Evolutionary conservation across 2,113 vertebrate species (phyloP).

Genomic region (Donacobius atricapilla): DNA sequence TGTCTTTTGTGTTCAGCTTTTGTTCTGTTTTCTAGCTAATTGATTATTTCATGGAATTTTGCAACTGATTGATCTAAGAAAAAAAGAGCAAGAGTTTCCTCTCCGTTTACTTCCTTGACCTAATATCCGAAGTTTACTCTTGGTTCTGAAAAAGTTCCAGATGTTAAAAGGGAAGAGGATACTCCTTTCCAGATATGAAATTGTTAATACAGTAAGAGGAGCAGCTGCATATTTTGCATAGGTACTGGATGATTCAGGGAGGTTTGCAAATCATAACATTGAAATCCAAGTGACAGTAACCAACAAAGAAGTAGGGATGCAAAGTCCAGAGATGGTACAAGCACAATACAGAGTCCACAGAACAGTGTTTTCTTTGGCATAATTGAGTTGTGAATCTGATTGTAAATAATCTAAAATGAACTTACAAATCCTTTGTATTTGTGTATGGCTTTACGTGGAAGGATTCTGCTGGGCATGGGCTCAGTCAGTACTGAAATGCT

Average conservation of each 20-base stretch:
- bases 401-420: background rate
- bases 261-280: background rate
- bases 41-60: slow-evolving; percentile 82
- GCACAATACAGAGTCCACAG: background rate
- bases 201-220: slow-evolving; percentile 15
- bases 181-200: slow-evolving; percentile 67
- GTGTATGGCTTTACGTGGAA: background rate
- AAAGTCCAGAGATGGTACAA: background rate
- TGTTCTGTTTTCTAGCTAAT: slow-evolving; percentile 70
- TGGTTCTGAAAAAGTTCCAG: slow-evolving; percentile 73
- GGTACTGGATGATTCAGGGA: background rate
- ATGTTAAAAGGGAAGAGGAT: slow-evolving; percentile 76
- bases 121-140: slow-evolving; percentile 75
- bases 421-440: background rate
- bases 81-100: slow-evolving; percentile 82
- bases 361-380: background rate
- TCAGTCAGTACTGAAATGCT: background rate
- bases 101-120: slow-evolving; percentile 83
- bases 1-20: background rate
- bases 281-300: background rate
- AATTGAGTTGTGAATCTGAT: background rate
- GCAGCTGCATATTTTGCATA: background rate
- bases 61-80: slow-evolving; percentile 83
- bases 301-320: background rate
- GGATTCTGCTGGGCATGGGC: background rate